Conservation (phyloP, 2,888 invertebrate genomes). For the Norana najaformis region DNA sequence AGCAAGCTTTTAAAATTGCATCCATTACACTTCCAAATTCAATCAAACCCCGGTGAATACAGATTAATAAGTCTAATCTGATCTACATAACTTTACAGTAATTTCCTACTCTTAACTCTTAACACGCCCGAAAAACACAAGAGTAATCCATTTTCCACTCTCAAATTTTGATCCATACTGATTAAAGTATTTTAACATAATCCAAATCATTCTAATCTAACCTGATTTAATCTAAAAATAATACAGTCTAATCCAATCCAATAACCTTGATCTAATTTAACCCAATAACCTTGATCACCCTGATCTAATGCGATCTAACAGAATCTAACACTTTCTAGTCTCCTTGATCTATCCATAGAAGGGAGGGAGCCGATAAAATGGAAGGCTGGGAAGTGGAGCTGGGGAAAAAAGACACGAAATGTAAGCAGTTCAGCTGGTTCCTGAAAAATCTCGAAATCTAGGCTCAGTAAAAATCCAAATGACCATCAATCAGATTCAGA, state of each 20-base stretch:
- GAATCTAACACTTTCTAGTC: neutral
- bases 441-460: neutral
- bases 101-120: neutral
- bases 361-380: neutral
- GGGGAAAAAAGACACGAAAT: neutral
- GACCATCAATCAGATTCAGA: slow-evolving; percentile 1
- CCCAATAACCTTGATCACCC: neutral
- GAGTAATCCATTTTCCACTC: neutral
- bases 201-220: neutral
- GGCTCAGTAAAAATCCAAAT: neutral
- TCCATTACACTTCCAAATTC: neutral
- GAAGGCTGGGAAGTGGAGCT: neutral
- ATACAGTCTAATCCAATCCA: neutral
- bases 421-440: neutral
- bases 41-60: neutral
- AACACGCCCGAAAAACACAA: neutral
- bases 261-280: neutral
- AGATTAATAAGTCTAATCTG: neutral
- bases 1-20: neutral
- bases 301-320: neutral
- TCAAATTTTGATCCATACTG: neutral
- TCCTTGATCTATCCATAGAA: no score
- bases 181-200: neutral
- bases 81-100: neutral
- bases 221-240: no score